Evolutionary conservation across 2,113 vertebrate species (phyloP), one percentile per base, ranked within the genome.

Genomic region (Cervus canadensis): DNA sequence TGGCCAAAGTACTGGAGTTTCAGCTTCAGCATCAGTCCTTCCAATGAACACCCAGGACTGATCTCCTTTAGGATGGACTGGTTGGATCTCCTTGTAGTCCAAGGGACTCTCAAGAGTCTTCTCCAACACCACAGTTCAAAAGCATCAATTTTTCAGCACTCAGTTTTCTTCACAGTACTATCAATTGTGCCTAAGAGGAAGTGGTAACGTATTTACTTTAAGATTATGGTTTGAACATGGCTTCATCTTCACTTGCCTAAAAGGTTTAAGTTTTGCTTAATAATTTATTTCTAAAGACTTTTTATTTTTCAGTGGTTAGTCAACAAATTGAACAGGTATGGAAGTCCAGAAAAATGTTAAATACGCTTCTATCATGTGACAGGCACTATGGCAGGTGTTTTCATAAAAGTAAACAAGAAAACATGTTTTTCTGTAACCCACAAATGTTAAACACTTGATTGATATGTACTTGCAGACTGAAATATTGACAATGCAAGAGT

Each of bases 191-290:
- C 43, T 59, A n/a, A 33, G 6, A n/a, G n/a, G 21, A 94, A 81
- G 17, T 82, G 36, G 67, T 57, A 76, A 94, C 50, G 17, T 89
- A 83, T 16, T 54, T 91, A 71, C 10, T 85, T 76, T 45, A 79
- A 85, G 16, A 92, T 88, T 83, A 88, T 76, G 36, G n/a, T 82
- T 89, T 87, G n/a, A 97, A 78, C 6, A 92, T 90, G 57, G 87
- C 30, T 79, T 92, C 59, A 87, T 94, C 14, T 89, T 52, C 50
- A 56, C 54, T 95, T 89, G 48, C 23, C 59, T 85, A 62, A 89
- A 85, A 81, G 26, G 12, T 40, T 81, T 71, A 79, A 71, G 40
- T 74, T 36, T 62, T 76, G 45, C 28, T 95, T 92, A 82, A 78
- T 45, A 91, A 45, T 87, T 94, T 71, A 87, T 48, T 95, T 90